These are phyloP conservation scores for Diarsia dahlii DNA, from an alignment of 2,888 invertebrate genomes.

Conservation along the genomic window DNA sequence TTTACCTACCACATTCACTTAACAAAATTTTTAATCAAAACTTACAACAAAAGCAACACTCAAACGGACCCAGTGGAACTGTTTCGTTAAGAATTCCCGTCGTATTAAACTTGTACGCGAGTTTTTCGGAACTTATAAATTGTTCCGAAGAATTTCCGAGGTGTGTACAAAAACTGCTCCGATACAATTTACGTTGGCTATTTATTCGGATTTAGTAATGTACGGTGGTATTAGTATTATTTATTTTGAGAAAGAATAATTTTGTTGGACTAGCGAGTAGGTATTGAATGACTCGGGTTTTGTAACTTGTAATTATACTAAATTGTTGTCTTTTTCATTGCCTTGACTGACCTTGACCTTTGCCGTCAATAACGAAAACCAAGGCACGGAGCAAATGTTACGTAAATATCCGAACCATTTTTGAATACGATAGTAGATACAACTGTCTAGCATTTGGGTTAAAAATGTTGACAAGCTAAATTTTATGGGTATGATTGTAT, in stretches of 20 bases:
- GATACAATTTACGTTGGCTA: conserved; percentile 41
- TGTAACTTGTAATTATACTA: background rate
- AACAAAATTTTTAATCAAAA: conserved; percentile 66
- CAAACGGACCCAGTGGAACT: conserved; percentile 52
- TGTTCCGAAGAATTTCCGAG: conserved; percentile 60
- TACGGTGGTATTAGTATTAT: conserved; percentile 2
- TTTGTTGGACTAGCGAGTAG: background rate
- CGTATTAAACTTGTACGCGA: conserved; percentile 66
- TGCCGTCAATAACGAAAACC: too few species aligned
- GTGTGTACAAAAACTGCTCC: conserved; percentile 43
- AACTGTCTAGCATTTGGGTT: background rate
- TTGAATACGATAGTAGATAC: background rate
- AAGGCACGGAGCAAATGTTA: background rate
- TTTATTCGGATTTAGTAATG: conserved; percentile 30
- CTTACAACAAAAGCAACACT: conserved; percentile 52
- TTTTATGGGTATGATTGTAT: background rate
- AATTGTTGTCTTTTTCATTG: background rate
- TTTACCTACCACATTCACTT: conserved; percentile 21
- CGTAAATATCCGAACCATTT: background rate
- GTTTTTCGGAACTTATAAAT: conserved; percentile 67
- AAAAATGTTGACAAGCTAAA: background rate
- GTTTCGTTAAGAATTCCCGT: conserved; percentile 61
- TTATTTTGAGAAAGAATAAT: conserved; percentile 15
- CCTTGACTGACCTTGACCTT: background rate
- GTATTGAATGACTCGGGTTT: conserved; percentile 1